A percentile compares a stretch with the other conserved stretches of the same genome.
phyloP scores from a whole-genome alignment of 1,140 invertebrate species.

The Drosophila dunni region DNA sequence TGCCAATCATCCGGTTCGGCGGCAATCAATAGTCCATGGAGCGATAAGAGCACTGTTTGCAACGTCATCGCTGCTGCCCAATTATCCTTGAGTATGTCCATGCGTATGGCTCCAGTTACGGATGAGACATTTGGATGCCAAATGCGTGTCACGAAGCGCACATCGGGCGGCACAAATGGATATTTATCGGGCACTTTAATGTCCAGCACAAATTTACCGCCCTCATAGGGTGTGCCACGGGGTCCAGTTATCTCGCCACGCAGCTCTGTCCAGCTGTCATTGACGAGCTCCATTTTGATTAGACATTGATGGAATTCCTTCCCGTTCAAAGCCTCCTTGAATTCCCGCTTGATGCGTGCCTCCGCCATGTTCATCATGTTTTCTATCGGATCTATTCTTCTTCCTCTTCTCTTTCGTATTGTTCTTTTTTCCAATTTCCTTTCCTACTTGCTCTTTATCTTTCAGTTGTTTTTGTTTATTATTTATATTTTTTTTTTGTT shows the following conservation, averaged over 20 bases:
- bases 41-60: conserved; percentile 95
- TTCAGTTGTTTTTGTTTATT: neutral
- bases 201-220: conserved; percentile 95
- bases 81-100: conserved; percentile 99
- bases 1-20: conserved; percentile 98
- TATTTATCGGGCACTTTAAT: conserved; percentile 99
- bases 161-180: conserved; percentile 99
- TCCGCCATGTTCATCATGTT: conserved; percentile 97
- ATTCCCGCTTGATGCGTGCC: conserved; percentile 96
- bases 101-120: conserved; percentile 98
- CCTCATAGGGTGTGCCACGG: conserved; percentile 98
- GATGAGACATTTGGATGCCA: conserved; percentile 99
- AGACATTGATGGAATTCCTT: conserved; percentile 97
- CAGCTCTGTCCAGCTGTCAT: conserved; percentile 95
- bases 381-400: neutral
- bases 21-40: conserved; percentile 95
- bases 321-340: conserved; percentile 97
- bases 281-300: conserved; percentile 95
- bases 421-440: neutral
- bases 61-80: conserved; percentile 99
- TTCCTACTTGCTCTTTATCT: neutral
- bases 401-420: neutral
- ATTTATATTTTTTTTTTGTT: neutral
- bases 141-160: conserved; percentile 97
- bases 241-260: conserved; percentile 95